Base-by-base conservation (phyloP, 2,888 invertebrate species). In the Agrochola lota region DNA sequence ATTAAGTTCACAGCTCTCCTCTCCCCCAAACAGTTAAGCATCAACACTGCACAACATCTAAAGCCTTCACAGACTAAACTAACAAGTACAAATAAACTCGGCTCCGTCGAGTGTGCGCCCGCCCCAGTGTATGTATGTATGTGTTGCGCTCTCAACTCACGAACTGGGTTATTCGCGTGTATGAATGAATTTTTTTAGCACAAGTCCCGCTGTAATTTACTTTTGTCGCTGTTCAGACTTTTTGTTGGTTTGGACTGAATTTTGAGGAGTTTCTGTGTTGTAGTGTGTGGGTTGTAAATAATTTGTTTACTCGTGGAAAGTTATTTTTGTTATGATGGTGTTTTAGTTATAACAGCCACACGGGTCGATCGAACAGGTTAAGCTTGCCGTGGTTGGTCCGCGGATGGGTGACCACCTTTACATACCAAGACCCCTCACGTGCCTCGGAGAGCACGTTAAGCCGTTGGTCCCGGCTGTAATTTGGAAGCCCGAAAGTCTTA, bases 121-220 rank as follows among this genome's bases (percentile, higher is more conserved):
- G 49, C 46, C 67, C 11, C 23, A 30, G 9, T 35, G 72, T 67
- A 60, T 68, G 64, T 75, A 68, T 81, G 72, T 70, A 30, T 60
- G 70, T 85, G 80, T 69, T 72, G 80, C 40, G 76, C 85, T 71
- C 82, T 90, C 83, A 64, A 81, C 86, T 87, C 85, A 72, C 74
- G 88, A 92, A 93, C 92, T 92, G 81, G 93, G 92, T 92, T 92
- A 91, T 87, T 79, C 84, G 79, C 83, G 69, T 72, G 78, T 77
- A 88, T 84, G 88, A 88, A 90, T 88, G 89, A 83, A 87, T 89
- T 84, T 89, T 68, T 89, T 89, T 77, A 67, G 76, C 83, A 83
- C 86, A 66, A 87, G 80, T 59, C 82, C 69, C 80, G 62, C 77
- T 81, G 86, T 92, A 89, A 90, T 92, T 91, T 91, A 88, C 89